These are phyloP conservation scores for Catharus bicknelli DNA, from an alignment of 2,113 vertebrate species.

Conservation along the genomic window DNA sequence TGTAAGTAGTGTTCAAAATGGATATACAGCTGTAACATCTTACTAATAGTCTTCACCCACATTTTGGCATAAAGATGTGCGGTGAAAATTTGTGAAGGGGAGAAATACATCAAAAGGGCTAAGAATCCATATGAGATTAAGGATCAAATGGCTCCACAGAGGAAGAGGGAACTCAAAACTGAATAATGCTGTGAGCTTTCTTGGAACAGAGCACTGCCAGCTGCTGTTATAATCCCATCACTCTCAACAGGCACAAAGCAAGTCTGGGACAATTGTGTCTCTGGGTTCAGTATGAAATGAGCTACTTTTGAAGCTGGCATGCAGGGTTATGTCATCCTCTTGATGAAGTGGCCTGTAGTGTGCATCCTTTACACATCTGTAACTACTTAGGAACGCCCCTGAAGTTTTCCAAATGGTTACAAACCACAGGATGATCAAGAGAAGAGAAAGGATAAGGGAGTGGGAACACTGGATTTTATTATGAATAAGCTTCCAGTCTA, in stretches of 20 bases:
- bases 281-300: constrained; percentile 5
- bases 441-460: neutral
- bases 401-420: constrained; percentile 10
- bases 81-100: neutral
- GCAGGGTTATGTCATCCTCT: neutral
- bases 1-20: neutral
- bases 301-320: constrained; percentile 44
- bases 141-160: constrained; percentile 48
- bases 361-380: constrained; percentile 53
- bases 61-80: neutral
- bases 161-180: constrained; percentile 30
- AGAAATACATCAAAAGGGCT: constrained; percentile 51
- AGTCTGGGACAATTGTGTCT: constrained; percentile 6
- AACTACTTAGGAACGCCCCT: constrained; percentile 33
- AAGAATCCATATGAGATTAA: constrained; percentile 49
- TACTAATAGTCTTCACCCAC: neutral
- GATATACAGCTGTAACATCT: neutral
- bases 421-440: constrained; percentile 1
- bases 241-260: constrained; percentile 36
- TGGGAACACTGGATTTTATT: neutral
- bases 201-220: constrained; percentile 35
- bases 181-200: constrained; percentile 25
- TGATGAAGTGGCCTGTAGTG: constrained; percentile 27
- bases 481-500: neutral
- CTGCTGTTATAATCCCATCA: constrained; percentile 13